Conservation (phyloP, 2,888 invertebrate species). For the Tipula confusa region DNA sequence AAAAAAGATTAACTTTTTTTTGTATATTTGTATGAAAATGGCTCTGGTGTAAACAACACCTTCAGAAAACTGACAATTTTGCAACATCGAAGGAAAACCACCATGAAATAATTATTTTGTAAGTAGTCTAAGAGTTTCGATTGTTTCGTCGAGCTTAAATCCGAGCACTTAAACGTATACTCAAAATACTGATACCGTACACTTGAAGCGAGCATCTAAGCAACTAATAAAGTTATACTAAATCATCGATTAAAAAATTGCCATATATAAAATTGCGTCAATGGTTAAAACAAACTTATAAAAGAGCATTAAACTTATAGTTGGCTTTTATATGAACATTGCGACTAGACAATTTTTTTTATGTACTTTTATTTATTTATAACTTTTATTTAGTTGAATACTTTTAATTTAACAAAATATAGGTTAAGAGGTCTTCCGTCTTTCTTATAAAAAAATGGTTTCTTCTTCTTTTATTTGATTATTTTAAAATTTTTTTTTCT, state of each 20-base stretch:
- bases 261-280: not conserved
- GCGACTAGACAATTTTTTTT: slow-evolving; percentile 7
- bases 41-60: no score
- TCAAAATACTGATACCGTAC: no score
- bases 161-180: no score
- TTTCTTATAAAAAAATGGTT: not conserved
- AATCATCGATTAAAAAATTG: not conserved
- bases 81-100: no score
- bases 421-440: not conserved
- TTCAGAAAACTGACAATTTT: no score
- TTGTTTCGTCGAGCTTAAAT: no score
- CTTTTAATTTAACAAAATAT: not conserved
- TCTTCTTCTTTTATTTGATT: not conserved
- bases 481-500: not conserved
- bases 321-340: not conserved
- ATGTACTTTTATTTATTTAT: not conserved
- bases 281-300: not conserved
- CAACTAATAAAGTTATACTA: no score
- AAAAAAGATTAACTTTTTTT: no score
- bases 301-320: not conserved
- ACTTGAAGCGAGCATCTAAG: no score
- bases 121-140: no score
- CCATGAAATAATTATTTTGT: no score
- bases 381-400: not conserved
- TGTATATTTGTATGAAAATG: no score